Evolutionary conservation across 2,113 vertebrate species (phyloP).

Genomic region (Mobula hypostoma): DNA sequence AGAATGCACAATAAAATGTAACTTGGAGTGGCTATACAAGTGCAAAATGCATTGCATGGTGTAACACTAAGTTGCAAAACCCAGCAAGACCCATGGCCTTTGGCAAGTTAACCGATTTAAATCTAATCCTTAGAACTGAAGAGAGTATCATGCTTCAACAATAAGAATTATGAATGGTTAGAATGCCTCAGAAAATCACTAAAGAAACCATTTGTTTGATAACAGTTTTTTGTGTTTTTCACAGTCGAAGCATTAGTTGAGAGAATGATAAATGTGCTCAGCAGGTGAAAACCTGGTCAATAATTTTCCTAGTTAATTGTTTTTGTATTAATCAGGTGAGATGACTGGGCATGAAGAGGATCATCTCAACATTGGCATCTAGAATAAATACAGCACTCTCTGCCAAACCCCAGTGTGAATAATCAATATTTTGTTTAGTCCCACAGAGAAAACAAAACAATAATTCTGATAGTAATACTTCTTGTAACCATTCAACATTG

Average conservation of each 20-base stretch:
- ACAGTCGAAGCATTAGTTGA: background rate
- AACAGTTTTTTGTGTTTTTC: background rate
- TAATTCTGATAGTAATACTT: background rate
- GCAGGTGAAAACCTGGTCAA: background rate
- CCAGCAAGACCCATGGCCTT: background rate
- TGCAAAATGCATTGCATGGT: background rate
- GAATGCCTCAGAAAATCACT: background rate
- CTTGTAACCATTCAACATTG: background rate
- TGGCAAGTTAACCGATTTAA: background rate
- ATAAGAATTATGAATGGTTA: background rate
- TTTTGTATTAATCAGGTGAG: background rate
- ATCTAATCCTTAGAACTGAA: background rate
- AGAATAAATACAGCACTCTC: background rate
- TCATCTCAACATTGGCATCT: background rate
- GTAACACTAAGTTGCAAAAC: background rate
- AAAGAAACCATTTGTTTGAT: background rate
- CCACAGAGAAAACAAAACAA: background rate
- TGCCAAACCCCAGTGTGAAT: background rate
- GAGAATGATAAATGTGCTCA: background rate
- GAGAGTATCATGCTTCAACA: background rate
- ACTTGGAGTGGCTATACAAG: background rate
- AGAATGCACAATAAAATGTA: background rate
- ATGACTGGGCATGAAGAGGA: background rate
- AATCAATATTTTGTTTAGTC: background rate
- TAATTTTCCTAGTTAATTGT: background rate